Evolutionary conservation across 1,140 invertebrate species (phyloP), one percentile per base, ranked within the genome.

Genomic region (Listronotus oregonensis): DNA sequence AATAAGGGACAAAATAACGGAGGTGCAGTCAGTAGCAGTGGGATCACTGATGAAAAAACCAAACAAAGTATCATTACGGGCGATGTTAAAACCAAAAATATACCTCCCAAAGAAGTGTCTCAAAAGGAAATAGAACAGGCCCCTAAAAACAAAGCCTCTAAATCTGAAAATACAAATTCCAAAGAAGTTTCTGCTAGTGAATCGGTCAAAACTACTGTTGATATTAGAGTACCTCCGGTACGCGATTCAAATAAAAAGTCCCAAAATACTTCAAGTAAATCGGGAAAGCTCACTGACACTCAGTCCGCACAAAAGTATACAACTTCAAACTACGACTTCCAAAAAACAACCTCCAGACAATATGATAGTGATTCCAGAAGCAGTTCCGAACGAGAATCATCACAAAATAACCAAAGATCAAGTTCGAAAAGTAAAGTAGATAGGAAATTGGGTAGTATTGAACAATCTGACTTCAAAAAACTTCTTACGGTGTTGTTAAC

Each of bases 361-460:
- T 49, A 55, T 34, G 52, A 67, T 14, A 40, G 37, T 5, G 44
- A 59, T 11, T 9, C 31, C 14, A 37, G n/a, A 18, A 59, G 31
- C 12, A 49, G 39, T 7, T 17, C 42, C 31, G 34, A 34, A 18
- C 21, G 37, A 27, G 61, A 55, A 47, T 17, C n/a, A 4, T 21
- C 11, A 31, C 18, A 18, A 18, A 6, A 42, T 42, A 21, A 27
- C 21, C 55, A 14, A 14, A 57, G 27, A n/a, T 12, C 15, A 27
- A 49, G 18, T 14, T 40, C 21, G 6, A 15, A 21, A 31, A 12
- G 8, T 37, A 37, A 37, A 37, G 7, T 37, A 37, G 34, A 12
- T 1, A 37, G 8, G 34, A 37, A 51, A 32, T 4, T 11, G 31
- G 49, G 3, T 11, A 31, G 31, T 51, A 18, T 27, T n/a, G n/a